Percentiles rank a stretch among this genome's conserved stretches.
phyloP scores from a whole-genome alignment of 2,888 invertebrate genomes.

The Drosophila bunnanda region DNA sequence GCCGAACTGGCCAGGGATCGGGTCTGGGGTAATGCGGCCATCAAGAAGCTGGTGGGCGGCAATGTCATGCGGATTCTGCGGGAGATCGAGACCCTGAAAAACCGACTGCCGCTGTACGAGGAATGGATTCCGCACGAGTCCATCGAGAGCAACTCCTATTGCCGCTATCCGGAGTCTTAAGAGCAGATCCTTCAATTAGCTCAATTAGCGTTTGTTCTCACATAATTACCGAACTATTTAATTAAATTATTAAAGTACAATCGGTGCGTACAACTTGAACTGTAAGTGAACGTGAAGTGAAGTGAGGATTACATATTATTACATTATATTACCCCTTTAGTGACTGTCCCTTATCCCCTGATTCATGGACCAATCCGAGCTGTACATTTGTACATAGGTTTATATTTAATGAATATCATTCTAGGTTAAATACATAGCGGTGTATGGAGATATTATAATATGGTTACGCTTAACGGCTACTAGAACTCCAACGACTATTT shows the following conservation, averaged over 20 bases:
- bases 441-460: constrained; percentile 46
- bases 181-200: constrained; percentile 1
- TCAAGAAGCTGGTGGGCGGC: constrained; percentile 87
- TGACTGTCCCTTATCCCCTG: neutral
- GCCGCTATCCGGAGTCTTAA: constrained; percentile 86
- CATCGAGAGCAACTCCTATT: constrained; percentile 86
- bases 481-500: constrained; percentile 52
- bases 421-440: constrained; percentile 56
- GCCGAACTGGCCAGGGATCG: constrained; percentile 87
- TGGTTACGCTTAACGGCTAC: constrained; percentile 34
- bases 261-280: neutral
- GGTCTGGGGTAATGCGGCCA: constrained; percentile 87
- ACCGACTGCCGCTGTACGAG: constrained; percentile 85
- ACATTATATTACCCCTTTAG: neutral
- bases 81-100: constrained; percentile 85
- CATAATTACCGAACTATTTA: constrained; percentile 12
- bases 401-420: constrained; percentile 53
- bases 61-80: constrained; percentile 87
- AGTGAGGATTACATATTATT: neutral
- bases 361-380: neutral
- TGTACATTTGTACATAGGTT: constrained; percentile 46
- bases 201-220: constrained; percentile 37
- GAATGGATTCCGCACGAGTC: constrained; percentile 86
- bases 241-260: constrained; percentile 30
- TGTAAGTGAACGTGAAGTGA: neutral